Percentiles rank a stretch among this genome's conserved stretches.
Conservation (phyloP, 2,113 vertebrate genomes). For the Phocoena phocoena region DNA sequence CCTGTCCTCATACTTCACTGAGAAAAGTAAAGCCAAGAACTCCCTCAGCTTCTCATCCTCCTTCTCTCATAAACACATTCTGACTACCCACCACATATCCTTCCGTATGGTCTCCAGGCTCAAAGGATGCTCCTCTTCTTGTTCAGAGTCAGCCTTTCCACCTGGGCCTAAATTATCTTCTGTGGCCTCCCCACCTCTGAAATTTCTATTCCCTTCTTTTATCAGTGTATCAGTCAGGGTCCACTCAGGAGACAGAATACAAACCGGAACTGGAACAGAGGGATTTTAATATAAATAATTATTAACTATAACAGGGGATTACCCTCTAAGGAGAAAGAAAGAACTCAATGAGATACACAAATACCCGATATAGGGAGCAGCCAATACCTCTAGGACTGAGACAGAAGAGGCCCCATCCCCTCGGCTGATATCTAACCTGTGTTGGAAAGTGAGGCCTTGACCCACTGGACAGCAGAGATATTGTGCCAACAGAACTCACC, state of each 20-base stretch:
- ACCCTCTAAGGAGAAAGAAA: not conserved
- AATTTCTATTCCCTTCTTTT: not conserved
- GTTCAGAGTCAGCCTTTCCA: not conserved
- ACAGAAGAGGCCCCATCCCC: not conserved
- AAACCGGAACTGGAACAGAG: not conserved
- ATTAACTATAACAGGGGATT: not conserved
- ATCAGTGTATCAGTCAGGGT: not conserved
- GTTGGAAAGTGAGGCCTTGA: not conserved
- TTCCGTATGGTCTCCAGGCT: not conserved
- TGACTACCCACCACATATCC: not conserved
- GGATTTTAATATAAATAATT: not conserved
- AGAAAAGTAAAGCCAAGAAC: slow-evolving; percentile 7
- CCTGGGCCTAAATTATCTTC: not conserved
- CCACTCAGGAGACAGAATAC: not conserved
- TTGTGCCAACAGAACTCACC: not conserved
- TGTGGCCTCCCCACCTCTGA: not conserved
- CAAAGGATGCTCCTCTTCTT: not conserved
- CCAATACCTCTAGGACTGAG: not conserved
- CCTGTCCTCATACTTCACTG: not conserved
- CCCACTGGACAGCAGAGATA: not conserved
- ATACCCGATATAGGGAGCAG: not conserved
- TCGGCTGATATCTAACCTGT: too few relatives aligned
- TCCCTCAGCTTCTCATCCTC: not conserved
- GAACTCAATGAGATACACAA: not conserved
- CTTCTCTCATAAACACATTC: not conserved